phyloP scores from a whole-genome alignment of 92 coral and sea anemone species.

The Muricea muricata region DNA sequence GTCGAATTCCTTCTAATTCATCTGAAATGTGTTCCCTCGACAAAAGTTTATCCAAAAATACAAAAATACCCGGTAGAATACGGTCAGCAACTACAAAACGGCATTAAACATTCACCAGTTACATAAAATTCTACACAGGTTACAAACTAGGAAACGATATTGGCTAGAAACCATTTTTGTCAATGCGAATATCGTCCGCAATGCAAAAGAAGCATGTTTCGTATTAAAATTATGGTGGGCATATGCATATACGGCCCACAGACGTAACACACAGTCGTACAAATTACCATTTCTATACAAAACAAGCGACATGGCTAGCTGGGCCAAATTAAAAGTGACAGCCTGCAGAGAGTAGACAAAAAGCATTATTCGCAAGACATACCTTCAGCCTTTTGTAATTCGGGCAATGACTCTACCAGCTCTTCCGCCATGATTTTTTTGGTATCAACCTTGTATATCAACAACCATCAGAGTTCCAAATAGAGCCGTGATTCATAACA shows the following conservation, averaged over 20 bases:
- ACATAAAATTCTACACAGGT: conserved; percentile 6
- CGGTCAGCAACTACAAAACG: conserved; percentile 70
- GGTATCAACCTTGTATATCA: not conserved
- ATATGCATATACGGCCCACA: not conserved
- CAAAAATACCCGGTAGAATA: conserved; percentile 83
- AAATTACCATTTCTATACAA: conserved; percentile 13
- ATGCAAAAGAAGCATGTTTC: not conserved
- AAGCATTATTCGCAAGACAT: not conserved
- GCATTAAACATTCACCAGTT: not conserved
- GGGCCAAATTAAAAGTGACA: not conserved
- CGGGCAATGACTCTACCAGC: not conserved
- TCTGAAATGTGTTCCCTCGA: conserved; percentile 74
- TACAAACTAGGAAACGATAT: conserved; percentile 19
- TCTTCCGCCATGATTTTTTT: not conserved
- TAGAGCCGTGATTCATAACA: not conserved
- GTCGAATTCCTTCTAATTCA: conserved; percentile 73
- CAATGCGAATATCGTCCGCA: not conserved
- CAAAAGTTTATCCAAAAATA: conserved; percentile 75
- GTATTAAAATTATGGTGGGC: not conserved
- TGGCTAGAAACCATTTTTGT: conserved; percentile 23
- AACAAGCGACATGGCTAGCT: not conserved
- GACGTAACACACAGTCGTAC: not conserved
- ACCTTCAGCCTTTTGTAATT: not conserved
- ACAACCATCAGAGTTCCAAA: not conserved
- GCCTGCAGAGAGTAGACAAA: not conserved